Percentiles rank a stretch among this genome's conserved stretches.
These are phyloP conservation scores for Aselliscus stoliczkanus DNA, from an alignment of 2,797 vertebrate species.

Conservation along the genomic window DNA sequence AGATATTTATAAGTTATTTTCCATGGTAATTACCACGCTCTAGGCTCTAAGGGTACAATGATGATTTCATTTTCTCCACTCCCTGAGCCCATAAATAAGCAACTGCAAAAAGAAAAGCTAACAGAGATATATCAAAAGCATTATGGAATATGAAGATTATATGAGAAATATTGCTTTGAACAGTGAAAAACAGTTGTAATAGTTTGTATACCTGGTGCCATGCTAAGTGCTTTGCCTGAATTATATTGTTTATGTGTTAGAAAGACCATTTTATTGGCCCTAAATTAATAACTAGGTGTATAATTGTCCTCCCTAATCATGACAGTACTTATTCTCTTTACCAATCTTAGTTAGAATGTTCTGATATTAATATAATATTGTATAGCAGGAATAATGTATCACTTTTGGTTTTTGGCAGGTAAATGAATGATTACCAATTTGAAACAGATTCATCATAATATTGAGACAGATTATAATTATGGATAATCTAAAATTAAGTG, in stretches of 20 bases:
- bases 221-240: not conserved
- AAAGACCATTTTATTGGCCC: not conserved
- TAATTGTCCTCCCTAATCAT: not conserved
- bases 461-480: not conserved
- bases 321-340: not conserved
- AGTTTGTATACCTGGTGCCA: not conserved
- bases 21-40: not conserved
- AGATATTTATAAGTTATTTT: not conserved
- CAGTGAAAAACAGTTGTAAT: not conserved
- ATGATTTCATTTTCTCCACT: not conserved
- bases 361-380: not conserved
- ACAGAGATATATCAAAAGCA: not conserved
- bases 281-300: slow-evolving; percentile 3
- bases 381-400: not conserved
- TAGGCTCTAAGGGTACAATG: not conserved
- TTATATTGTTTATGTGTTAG: not conserved
- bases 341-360: not conserved
- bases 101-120: not conserved
- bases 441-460: not conserved
- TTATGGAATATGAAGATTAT: not conserved
- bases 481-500: not conserved
- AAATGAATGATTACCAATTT: not conserved
- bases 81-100: not conserved
- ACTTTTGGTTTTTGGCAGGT: not conserved
- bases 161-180: not conserved